These are phyloP conservation scores for Portunus trituberculatus DNA, from an alignment of 1,140 invertebrate genomes.

Conservation along the genomic window DNA sequence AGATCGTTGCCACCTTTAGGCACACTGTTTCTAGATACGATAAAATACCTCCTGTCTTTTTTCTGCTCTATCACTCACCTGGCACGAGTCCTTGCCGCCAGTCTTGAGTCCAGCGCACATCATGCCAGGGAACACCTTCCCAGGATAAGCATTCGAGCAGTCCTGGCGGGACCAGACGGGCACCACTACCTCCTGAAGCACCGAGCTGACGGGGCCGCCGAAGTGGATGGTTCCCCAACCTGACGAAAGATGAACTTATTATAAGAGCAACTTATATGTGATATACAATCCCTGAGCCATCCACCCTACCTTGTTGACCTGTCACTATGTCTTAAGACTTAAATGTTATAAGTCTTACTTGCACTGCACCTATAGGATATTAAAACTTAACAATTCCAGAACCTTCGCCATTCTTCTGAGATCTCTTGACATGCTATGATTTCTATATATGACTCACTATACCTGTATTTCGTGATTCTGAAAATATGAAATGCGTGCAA, in stretches of 20 bases:
- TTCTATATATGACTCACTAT: no score
- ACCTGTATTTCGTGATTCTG: no score
- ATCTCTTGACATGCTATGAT: no score
- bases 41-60: no score
- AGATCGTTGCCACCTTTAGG: no score
- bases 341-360: no score
- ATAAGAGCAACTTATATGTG: background rate
- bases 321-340: background rate
- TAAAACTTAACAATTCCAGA: no score
- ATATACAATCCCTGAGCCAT: no score
- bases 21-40: no score
- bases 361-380: no score
- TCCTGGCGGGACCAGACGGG: slow-evolving; percentile 82
- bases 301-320: background rate
- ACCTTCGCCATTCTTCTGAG: no score
- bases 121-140: slow-evolving; percentile 81
- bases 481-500: no score
- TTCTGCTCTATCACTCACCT: slow-evolving; percentile 79
- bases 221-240: slow-evolving; percentile 80
- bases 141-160: slow-evolving; percentile 80
- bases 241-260: slow-evolving; percentile 26
- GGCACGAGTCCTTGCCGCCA: slow-evolving; percentile 85
- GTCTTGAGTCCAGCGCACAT: slow-evolving; percentile 85
- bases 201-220: slow-evolving; percentile 82
- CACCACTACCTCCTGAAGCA: slow-evolving; percentile 84